A percentile compares a stretch with the other conserved stretches of the same genome.
Evolutionary conservation across 2,888 invertebrate genomes (phyloP).

Genomic region (Deroplatys truncata): DNA sequence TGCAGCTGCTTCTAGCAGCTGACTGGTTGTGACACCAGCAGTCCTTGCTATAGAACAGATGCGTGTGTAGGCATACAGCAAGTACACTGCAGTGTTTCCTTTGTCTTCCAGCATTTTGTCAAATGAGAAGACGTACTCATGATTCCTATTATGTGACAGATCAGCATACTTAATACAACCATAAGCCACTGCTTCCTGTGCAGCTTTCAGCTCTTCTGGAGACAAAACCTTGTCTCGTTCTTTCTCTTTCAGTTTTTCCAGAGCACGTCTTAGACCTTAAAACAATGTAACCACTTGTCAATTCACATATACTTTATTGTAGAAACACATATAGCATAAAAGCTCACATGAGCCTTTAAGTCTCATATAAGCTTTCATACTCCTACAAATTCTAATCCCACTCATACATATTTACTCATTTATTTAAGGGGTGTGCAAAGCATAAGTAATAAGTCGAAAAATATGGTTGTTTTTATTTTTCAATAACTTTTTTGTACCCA

Average conservation of each 20-base stretch:
- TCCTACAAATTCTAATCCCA: no score
- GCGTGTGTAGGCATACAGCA: constrained; percentile 90
- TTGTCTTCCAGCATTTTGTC: constrained; percentile 99
- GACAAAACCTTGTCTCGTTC: constrained; percentile 79
- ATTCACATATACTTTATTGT: no score
- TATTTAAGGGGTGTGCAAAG: no score
- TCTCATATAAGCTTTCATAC: no score
- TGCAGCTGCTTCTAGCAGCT: constrained; percentile 58
- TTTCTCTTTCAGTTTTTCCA: constrained; percentile 82
- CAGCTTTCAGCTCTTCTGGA: constrained; percentile 71
- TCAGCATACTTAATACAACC: constrained; percentile 99
- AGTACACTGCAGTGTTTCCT: constrained; percentile 97
- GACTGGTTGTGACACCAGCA: constrained; percentile 61
- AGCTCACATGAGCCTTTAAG: no score
- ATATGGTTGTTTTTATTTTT: no score
- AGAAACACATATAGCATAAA: no score
- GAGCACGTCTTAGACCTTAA: constrained; percentile 65
- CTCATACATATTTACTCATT: no score
- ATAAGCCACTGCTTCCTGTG: constrained; percentile 91
- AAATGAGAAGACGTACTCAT: constrained; percentile 97
- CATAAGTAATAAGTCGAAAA: no score
- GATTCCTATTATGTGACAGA: constrained; percentile 84
- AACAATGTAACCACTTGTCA: constrained; percentile 4
- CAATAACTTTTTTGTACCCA: no score
- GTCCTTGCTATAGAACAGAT: constrained; percentile 87